Percentiles rank a stretch among this genome's conserved stretches.
Evolutionary conservation across 2,797 vertebrate species (phyloP).

Genomic region (Anableps anableps): DNA sequence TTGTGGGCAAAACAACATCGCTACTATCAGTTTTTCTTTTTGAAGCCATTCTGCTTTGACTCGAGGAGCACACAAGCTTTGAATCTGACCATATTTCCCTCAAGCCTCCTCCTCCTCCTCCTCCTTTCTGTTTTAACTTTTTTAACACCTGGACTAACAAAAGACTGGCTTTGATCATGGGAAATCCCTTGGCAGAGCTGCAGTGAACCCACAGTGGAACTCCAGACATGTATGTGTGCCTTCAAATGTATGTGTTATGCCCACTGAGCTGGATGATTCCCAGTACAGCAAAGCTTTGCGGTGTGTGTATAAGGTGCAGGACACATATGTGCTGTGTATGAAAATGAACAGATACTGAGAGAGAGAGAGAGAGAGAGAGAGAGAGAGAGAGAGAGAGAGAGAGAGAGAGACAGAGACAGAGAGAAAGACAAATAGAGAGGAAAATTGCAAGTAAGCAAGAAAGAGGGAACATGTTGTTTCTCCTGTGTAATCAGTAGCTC

Average conservation of each 20-base stretch:
- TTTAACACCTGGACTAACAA: constrained; percentile 79
- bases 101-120: constrained; percentile 48
- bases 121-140: constrained; percentile 72
- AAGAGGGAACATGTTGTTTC: constrained; percentile 74
- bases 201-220: constrained; percentile 63
- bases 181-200: constrained; percentile 73
- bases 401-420: constrained; percentile 28
- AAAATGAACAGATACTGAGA: constrained; percentile 48
- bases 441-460: constrained; percentile 51
- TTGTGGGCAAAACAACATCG: constrained; percentile 17
- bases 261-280: constrained; percentile 55
- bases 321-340: constrained; percentile 43
- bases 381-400: constrained; percentile 36
- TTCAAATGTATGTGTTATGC: constrained; percentile 44
- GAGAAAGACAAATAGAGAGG: constrained; percentile 29
- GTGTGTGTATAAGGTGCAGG: constrained; percentile 41
- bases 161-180: constrained; percentile 76
- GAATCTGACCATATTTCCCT: constrained; percentile 51
- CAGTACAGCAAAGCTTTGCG: constrained; percentile 44
- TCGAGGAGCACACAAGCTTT: constrained; percentile 56
- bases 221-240: constrained; percentile 23
- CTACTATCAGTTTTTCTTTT: constrained; percentile 18
- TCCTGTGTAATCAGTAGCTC: constrained; percentile 72
- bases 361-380: constrained; percentile 28
- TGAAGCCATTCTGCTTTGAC: constrained; percentile 45